phyloP scores from a whole-genome alignment of 2,113 vertebrate genomes.

The Antechinus stuartii region DNA sequence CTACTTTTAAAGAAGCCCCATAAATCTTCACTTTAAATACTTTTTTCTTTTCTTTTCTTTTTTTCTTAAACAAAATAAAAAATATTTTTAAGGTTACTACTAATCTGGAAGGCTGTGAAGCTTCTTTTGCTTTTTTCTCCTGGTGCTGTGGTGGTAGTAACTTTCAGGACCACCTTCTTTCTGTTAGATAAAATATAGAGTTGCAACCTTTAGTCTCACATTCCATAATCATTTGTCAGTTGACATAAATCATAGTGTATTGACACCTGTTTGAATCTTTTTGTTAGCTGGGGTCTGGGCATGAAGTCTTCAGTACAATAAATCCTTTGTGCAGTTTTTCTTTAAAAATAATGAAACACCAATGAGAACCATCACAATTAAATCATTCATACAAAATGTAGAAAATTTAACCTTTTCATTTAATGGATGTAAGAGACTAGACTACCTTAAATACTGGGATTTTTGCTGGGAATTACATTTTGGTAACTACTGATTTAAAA shows the following conservation, averaged over 20 bases:
- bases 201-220: neutral
- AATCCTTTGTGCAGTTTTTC: conserved; percentile 23
- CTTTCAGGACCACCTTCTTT: neutral
- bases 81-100: neutral
- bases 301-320: neutral
- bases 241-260: neutral
- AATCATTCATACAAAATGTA: neutral
- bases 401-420: conserved; percentile 11
- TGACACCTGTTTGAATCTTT: neutral
- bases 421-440: neutral
- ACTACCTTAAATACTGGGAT: neutral
- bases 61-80: neutral
- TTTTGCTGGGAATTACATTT: neutral
- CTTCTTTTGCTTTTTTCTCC: conserved; percentile 24
- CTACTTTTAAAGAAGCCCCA: neutral
- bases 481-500: conserved; percentile 36
- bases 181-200: neutral
- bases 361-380: neutral
- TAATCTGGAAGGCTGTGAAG: neutral
- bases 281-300: neutral
- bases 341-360: conserved; percentile 22
- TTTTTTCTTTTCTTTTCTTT: neutral
- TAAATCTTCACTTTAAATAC: neutral
- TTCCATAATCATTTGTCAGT: neutral
- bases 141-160: neutral